Percentiles rank a stretch among this genome's conserved stretches.
These are phyloP conservation scores for Sylvilagus bachmani DNA, from an alignment of 2,113 vertebrate genomes.

Conservation along the genomic window DNA sequence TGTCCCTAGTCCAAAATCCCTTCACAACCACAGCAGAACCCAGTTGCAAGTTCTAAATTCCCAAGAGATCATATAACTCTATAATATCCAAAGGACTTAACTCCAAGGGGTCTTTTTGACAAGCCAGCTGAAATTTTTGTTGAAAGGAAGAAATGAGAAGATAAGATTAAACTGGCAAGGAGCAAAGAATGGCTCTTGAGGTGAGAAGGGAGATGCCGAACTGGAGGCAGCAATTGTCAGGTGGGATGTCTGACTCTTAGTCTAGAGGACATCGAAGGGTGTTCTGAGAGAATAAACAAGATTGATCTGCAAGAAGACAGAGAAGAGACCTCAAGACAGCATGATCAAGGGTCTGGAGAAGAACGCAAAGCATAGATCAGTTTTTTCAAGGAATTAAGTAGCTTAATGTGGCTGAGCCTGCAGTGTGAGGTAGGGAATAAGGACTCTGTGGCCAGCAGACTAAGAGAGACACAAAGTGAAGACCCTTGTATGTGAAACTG, in stretches of 20 bases:
- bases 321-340: not conserved
- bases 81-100: not conserved
- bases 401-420: not conserved
- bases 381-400: not conserved
- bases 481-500: not conserved
- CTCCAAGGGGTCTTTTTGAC: not conserved
- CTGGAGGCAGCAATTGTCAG: not conserved
- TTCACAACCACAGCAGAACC: not conserved
- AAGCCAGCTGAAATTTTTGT: not conserved
- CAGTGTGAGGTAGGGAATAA: too few relatives aligned
- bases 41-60: accelerated
- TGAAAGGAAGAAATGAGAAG: not conserved
- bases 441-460: not conserved
- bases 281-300: not conserved
- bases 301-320: not conserved
- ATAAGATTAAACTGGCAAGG: not conserved
- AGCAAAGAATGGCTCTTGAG: not conserved
- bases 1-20: not conserved
- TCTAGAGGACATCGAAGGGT: not conserved
- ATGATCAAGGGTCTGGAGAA: not conserved
- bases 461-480: not conserved
- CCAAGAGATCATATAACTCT: too few relatives aligned
- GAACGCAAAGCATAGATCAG: not conserved
- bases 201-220: not conserved
- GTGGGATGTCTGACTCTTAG: not conserved